Conservation (phyloP, 1,140 invertebrate genomes). For the Centruroides sculpturatus region DNA sequence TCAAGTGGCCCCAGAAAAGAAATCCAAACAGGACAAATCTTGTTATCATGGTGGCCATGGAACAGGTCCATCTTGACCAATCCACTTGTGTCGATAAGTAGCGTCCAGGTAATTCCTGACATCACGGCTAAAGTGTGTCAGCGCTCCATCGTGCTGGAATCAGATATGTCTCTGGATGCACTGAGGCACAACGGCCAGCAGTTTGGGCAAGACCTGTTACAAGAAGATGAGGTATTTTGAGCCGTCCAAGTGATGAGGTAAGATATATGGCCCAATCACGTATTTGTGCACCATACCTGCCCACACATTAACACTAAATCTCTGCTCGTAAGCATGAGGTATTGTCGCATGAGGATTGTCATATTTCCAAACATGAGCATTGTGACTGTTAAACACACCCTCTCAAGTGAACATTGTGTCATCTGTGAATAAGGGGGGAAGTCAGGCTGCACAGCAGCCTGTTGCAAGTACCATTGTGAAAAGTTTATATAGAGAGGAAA, state of each 20-base stretch:
- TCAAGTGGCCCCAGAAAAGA: too few species aligned
- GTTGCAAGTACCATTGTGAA: conserved; percentile 1
- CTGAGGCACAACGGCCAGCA: neutral
- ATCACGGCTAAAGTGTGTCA: conserved; percentile 22
- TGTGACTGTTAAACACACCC: neutral
- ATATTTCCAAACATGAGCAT: neutral
- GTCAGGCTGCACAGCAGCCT: neutral
- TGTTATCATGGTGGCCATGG: too few species aligned
- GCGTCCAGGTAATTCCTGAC: conserved; percentile 24
- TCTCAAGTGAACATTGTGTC: neutral
- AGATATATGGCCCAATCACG: neutral
- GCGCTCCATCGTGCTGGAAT: conserved; percentile 31
- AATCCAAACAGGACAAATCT: too few species aligned
- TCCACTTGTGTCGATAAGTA: conserved; percentile 23
- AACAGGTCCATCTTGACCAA: conserved; percentile 3
- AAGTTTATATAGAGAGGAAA: neutral
- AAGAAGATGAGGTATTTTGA: neutral
- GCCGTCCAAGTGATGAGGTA: neutral
- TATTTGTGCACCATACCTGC: neutral
- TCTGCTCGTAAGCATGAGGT: neutral
- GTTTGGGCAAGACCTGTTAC: neutral
- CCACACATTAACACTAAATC: neutral
- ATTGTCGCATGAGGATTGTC: neutral
- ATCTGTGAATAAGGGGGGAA: conserved; percentile 1
- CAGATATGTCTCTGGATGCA: neutral